phyloP scores from a whole-genome alignment of 2,797 vertebrate genomes.

The Sylvilagus floridanus region DNA sequence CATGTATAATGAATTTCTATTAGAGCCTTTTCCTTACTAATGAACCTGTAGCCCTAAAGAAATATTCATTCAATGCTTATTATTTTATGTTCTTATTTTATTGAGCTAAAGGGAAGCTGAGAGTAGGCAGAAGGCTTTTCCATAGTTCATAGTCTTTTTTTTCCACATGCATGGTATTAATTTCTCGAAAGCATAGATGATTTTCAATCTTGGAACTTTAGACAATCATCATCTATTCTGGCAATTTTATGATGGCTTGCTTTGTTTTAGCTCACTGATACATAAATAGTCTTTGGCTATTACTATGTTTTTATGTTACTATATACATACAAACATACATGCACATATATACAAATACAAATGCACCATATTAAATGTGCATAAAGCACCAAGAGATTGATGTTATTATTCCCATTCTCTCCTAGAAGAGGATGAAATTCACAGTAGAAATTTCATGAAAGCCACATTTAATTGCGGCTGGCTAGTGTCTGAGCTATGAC shows the following conservation, averaged over 20 bases:
- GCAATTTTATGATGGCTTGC: slow-evolving; percentile 7
- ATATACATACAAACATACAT: not conserved
- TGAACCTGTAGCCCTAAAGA: not conserved
- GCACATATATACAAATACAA: not conserved
- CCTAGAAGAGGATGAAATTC: not conserved
- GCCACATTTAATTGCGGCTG: not conserved
- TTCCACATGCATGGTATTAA: not conserved
- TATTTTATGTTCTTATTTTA: not conserved
- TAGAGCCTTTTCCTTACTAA: not conserved
- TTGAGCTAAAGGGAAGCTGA: not conserved
- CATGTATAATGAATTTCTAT: not conserved
- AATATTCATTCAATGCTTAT: not conserved
- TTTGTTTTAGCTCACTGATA: not conserved
- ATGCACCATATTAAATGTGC: not conserved
- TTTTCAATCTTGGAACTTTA: not conserved
- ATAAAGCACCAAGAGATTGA: not conserved
- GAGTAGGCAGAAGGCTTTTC: not conserved
- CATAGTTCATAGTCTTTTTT: not conserved
- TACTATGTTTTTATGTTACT: not conserved
- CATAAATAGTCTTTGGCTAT: not conserved
- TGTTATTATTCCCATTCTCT: not conserved
- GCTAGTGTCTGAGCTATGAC: not conserved
- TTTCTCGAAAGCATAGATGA: not conserved
- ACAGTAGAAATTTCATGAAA: not conserved
- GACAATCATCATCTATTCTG: not conserved